Evolutionary conservation across 92 coral and sea anemone genomes (phyloP), one percentile per base, ranked within the genome.

Genomic region (Phenganax marumi): DNA sequence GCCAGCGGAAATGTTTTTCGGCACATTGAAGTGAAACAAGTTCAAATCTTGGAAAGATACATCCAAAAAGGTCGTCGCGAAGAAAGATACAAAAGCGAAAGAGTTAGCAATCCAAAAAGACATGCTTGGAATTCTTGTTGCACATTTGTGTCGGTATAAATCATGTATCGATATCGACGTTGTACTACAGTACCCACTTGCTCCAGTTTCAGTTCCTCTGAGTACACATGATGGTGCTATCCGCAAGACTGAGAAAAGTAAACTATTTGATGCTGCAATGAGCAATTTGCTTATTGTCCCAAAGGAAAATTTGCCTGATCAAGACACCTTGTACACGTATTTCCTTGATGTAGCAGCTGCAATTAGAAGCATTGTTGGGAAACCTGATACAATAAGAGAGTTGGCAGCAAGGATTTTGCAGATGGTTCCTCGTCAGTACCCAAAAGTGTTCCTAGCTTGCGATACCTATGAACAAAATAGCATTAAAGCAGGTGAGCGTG

Each of bases 181-280:
- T 21, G 66, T 25, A 16, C 52, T 75, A 10, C 2, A 1, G 8
- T 54, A 21, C 68, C 66, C 80, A 10, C 65, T 52, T 24, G 80
- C 80, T 10, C 80, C 65, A 75, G 66, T 75, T 17, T 25, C 39
- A n/a, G 8, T 52, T 7, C 51, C 80, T 10, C 39, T 75, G 50
- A 56, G 50, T 19, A 55, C 80, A 11, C 65, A 46, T 8, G 80
- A 75, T 75, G 80, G 80, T 4, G 66, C 80, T 18, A 53, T 52
- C 16, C 49, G 80, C 13, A 75, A 75, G 52, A 75, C 80, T 1
- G 66, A 21, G 14, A 75, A 75, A 24, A 75, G 80, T 53, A 56
- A 22, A 17, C 49, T 75, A 13, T 56, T 53, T 66, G 68, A 53
- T 53, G 80, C 65, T 53, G 66, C 80, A 5, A 23, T 75, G 80